phyloP scores from a whole-genome alignment of 2,888 invertebrate species.

The Diaphora mendica region DNA sequence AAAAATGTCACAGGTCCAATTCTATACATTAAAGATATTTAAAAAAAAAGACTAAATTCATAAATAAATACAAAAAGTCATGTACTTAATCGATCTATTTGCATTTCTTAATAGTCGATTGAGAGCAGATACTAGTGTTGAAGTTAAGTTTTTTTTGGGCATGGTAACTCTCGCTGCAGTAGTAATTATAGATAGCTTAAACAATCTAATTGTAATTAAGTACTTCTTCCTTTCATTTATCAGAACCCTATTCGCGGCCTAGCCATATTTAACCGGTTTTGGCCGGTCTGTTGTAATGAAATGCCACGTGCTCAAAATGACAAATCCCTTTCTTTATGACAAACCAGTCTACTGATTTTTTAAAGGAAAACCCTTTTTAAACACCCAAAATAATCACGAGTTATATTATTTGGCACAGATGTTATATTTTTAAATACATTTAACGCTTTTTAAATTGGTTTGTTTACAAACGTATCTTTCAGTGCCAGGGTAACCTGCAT shows the following conservation, averaged over 20 bases:
- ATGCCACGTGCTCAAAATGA: conserved; percentile 36
- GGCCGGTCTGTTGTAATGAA: conserved; percentile 16
- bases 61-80: not conserved
- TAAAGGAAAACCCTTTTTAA: not conserved
- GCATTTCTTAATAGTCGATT: not conserved
- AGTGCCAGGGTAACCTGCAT: conserved; percentile 66
- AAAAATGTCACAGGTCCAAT: no score
- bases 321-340: conserved; percentile 26
- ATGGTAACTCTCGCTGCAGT: not conserved
- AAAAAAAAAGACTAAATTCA: not conserved
- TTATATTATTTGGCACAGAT: conserved; percentile 35
- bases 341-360: conserved; percentile 1
- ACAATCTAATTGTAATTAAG: not conserved
- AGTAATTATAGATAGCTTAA: not conserved
- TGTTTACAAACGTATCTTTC: conserved; percentile 72
- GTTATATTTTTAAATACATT: conserved; percentile 56
- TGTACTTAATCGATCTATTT: not conserved
- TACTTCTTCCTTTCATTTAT: not conserved
- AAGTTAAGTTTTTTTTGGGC: no score
- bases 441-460: conserved; percentile 64
- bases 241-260: no score
- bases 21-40: no score
- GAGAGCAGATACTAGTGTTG: not conserved
- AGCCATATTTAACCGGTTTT: conserved; percentile 9
- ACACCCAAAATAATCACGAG: not conserved